These are phyloP conservation scores for Myotis daubentonii DNA, from an alignment of 2,797 vertebrate genomes.

Conservation along the genomic window DNA sequence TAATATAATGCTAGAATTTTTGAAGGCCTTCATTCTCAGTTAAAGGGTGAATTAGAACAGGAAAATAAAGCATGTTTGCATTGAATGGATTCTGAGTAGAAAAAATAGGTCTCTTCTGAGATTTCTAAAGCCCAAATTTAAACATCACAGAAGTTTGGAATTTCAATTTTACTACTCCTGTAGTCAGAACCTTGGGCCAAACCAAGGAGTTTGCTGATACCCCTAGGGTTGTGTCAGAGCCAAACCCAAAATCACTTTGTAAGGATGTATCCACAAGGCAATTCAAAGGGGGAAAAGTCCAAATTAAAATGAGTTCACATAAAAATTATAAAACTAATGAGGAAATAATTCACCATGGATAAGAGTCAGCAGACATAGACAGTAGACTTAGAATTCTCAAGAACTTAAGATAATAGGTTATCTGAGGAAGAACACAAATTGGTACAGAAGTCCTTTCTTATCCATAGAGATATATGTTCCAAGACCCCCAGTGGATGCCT, in stretches of 20 bases:
- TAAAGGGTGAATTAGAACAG: background rate
- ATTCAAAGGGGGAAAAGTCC: background rate
- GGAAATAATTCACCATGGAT: background rate
- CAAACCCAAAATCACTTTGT: background rate
- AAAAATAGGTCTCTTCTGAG: background rate
- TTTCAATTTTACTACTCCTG: background rate
- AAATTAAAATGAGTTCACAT: background rate
- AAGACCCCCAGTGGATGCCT: background rate
- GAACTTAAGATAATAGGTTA: background rate
- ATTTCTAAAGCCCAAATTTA: conserved; percentile 23
- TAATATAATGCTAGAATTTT: background rate
- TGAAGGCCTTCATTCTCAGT: background rate
- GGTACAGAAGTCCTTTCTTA: background rate
- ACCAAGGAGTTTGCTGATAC: background rate
- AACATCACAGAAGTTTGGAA: background rate
- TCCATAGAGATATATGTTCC: too few species aligned
- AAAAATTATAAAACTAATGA: background rate
- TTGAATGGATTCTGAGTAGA: background rate
- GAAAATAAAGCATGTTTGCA: background rate
- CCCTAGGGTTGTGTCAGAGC: background rate
- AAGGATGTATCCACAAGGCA: background rate
- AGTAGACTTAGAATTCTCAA: background rate
- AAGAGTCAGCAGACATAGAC: background rate
- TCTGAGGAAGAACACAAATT: background rate
- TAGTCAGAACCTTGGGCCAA: background rate